Percentiles rank a stretch among this genome's conserved stretches.
phyloP scores from a whole-genome alignment of 2,797 vertebrate species.

The Champsocephalus esox region DNA sequence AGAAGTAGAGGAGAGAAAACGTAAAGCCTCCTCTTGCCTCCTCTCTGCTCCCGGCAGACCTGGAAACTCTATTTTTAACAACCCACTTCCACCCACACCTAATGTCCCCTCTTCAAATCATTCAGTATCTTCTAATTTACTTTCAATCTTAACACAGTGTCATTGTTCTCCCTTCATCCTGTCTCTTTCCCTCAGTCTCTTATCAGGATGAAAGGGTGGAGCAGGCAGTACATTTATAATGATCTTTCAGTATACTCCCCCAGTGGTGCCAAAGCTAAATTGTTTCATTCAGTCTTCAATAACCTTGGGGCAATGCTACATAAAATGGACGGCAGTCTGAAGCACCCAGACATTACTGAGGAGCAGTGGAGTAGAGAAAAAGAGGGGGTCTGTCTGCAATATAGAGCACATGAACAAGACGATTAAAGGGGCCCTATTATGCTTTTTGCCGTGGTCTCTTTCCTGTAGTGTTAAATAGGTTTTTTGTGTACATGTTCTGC shows the following conservation, averaged over 20 bases:
- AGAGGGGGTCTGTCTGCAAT: constrained; percentile 13
- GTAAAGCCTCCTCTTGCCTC: constrained; percentile 45
- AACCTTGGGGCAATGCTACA: constrained; percentile 53
- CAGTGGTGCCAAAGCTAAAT: constrained; percentile 58
- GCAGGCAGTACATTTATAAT: constrained; percentile 46
- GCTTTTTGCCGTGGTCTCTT: too few species aligned
- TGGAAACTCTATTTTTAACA: constrained; percentile 59
- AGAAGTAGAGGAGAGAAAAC: constrained; percentile 58
- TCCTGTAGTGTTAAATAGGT: too few species aligned
- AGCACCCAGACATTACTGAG: constrained; percentile 34
- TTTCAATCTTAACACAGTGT: constrained; percentile 35
- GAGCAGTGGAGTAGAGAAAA: constrained; percentile 9
- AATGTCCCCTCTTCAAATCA: constrained; percentile 32
- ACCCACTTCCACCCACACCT: constrained; percentile 46
- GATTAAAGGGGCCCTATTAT: too few species aligned
- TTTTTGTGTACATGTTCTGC: too few species aligned
- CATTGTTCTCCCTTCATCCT: constrained; percentile 18
- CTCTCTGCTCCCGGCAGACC: constrained; percentile 45
- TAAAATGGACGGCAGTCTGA: constrained; percentile 46
- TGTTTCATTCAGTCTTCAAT: constrained; percentile 60
- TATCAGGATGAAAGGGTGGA: background rate
- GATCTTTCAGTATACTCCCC: constrained; percentile 50
- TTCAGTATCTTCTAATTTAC: constrained; percentile 17
- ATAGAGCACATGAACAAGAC: too few species aligned
- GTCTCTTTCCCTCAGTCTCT: constrained; percentile 6